Evolutionary conservation across 1,140 invertebrate genomes (phyloP).

Genomic region (Vollenhovia emeryi): DNA sequence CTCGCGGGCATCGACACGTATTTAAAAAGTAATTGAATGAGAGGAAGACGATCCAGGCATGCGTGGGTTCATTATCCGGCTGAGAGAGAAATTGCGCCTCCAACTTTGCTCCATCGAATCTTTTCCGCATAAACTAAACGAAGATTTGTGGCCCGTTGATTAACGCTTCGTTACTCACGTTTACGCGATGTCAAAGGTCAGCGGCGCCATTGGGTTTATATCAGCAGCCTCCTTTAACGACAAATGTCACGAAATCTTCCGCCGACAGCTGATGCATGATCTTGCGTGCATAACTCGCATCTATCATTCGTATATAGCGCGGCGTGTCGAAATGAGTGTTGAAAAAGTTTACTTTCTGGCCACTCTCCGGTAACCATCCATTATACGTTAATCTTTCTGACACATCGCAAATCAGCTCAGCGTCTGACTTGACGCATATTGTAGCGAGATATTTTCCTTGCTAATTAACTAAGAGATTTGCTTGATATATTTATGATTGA

Average conservation of each 20-base stretch:
- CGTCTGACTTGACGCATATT: not conserved
- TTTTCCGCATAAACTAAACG: conserved; percentile 61
- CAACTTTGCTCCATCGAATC: conserved; percentile 36
- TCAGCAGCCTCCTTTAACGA: conserved; percentile 37
- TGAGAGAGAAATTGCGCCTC: conserved; percentile 41
- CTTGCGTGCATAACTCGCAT: conserved; percentile 14
- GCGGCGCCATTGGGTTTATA: conserved; percentile 50
- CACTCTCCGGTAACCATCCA: conserved; percentile 13
- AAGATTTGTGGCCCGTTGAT: conserved; percentile 69
- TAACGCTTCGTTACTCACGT: conserved; percentile 52
- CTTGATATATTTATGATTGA: not conserved
- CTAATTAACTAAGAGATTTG: not conserved
- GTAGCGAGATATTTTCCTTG: not conserved
- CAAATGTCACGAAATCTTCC: conserved; percentile 39
- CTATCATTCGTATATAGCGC: conserved; percentile 15
- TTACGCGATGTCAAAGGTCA: conserved; percentile 58
- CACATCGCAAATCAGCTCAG: not conserved
- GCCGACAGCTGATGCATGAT: conserved; percentile 4
- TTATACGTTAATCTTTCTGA: conserved; percentile 10
- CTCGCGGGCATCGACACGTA: not conserved
- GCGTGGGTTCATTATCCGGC: conserved; percentile 64
- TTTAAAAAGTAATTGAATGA: conserved; percentile 43
- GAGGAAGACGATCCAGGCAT: not conserved
- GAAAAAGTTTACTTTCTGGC: conserved; percentile 20
- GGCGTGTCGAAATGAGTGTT: not conserved